phyloP scores from a whole-genome alignment of 2,113 vertebrate genomes.

The Daphoenositta chrysoptera region DNA sequence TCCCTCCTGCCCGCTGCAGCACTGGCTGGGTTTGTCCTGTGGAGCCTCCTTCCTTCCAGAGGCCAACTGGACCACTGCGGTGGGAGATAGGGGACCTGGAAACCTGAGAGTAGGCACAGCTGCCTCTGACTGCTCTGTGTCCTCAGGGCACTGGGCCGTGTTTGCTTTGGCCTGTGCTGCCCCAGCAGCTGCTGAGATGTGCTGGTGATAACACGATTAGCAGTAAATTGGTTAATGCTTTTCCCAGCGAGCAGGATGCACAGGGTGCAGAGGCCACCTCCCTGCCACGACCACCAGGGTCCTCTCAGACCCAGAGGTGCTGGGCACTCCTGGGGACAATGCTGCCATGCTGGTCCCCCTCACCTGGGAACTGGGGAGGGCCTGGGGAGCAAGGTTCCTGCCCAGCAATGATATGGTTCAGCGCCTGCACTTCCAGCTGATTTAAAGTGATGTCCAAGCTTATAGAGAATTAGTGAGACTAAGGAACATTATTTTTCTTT shows the following conservation, averaged over 20 bases:
- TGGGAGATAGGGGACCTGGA: not conserved
- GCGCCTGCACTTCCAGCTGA: not conserved
- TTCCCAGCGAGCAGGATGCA: not conserved
- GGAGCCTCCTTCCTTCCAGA: not conserved
- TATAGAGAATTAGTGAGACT: slow-evolving; percentile 22
- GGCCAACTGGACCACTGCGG: not conserved
- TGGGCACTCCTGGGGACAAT: not conserved
- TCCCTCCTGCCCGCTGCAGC: not conserved
- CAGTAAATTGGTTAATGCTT: slow-evolving; percentile 54
- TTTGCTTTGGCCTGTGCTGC: slow-evolving; percentile 53
- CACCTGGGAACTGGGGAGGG: not conserved
- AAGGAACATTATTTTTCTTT: slow-evolving; percentile 58
- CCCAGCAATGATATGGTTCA: not conserved
- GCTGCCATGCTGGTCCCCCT: not conserved
- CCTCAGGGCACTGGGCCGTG: not conserved
- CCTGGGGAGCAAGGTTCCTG: not conserved
- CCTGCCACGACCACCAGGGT: not conserved
- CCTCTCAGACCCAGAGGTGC: not conserved
- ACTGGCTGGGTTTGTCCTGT: not conserved
- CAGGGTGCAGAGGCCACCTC: not conserved
- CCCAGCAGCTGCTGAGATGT: slow-evolving; percentile 46
- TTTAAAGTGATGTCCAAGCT: slow-evolving; percentile 14
- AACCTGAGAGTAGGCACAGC: not conserved
- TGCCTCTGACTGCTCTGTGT: not conserved
- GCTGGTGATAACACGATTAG: slow-evolving; percentile 50